Base-by-base conservation (phyloP, 2,113 vertebrate genomes). In the Erpornis zantholeuca region DNA sequence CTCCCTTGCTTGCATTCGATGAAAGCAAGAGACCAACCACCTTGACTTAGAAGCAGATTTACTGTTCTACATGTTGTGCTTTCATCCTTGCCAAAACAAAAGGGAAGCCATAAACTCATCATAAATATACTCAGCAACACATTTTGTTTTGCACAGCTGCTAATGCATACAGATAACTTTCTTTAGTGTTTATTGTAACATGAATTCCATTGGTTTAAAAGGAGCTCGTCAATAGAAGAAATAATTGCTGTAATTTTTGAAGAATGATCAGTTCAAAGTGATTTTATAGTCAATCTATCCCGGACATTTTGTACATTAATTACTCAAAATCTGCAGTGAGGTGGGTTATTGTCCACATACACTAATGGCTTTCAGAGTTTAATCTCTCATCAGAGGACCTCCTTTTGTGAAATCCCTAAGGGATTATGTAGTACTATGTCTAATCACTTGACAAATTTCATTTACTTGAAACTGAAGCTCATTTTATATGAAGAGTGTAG, bases 381-480 rank as follows among this genome's bases (percentile, higher is more conserved):
- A 82, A 96, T 96, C 92, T 97, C 94, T 97, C 88, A 82, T 88
- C 90, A 96, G 78, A 50, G 93, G 78, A 86, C 94, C 95, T 94
- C 75, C 88, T 95, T 80, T 80, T 68, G 87, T 68, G 86, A 90
- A 96, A 92, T 96, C 83, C 96, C 86, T 63, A 79, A 42, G 13
- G 59, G 91, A 92, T 97, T 94, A 96, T 76, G 82, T 64, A 93
- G 63, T 89, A 92, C 64, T 90, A 89, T 70, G 79, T 94, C 81
- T 92, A 95, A 96, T 93, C 91, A 89, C 79, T 95, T 91, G 84
- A 90, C 93, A 96, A 93, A 95, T 97, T 96, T 96, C 88, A 97
- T 95, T 93, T 96, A 95, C 91, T 90, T 96, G 92, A 95, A 94
- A 94, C 36, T 88, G 90, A 92, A 86, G 59, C 83, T 89, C 23